Base-by-base conservation (phyloP, 35 echinoderm and acorn worm species). In the Chiridota heheva region DNA sequence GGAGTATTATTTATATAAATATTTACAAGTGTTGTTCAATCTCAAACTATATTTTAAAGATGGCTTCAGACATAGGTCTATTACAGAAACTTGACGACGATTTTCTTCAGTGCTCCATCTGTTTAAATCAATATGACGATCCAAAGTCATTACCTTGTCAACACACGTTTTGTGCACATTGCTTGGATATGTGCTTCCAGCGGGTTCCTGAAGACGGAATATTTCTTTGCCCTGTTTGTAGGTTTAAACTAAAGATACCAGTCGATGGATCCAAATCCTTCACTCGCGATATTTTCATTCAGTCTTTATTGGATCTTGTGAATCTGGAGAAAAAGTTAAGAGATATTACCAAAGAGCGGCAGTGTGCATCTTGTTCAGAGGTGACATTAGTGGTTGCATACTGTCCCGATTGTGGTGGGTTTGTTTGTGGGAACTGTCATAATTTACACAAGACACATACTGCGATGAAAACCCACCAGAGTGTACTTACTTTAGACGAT, bases 81-180 rank as follows among this genome's bases (percentile, higher is more conserved):
- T n/a, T n/a, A n/a, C n/a, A n/a, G n/a, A n/a, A n/a, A n/a, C n/a
- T n/a, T n/a, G 73, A 77, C 7, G 60, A 60, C n/a, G n/a, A n/a
- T 30, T 77, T 77, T 20, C 60, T 55, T 33, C 47, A 58, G 28
- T 77, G 73, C 20, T 56, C 73, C 2, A 58, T 77, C 25, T 77
- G 73, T 35, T 40, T 77, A 27, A 41, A 77, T 28, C 73, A 56
- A 30, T 60, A 36, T 56, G 37, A 35, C 34, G 73, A 77, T 37
- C 73, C 73, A 0, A 77, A 77, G 45, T 36, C 40, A 41, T 39
- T 77, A 77, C 48, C 73, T 20, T 77, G 73, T 39, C 73, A 58
- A 17, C 73, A 77, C 39, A 29, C 47, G 0, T 77, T 58, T 27
- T 77, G 73, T 36, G 38, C 18, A 58, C 47, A 77, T 55, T 77